phyloP scores from a whole-genome alignment of 1,140 invertebrate genomes.

The Leptopilina boulardi region DNA sequence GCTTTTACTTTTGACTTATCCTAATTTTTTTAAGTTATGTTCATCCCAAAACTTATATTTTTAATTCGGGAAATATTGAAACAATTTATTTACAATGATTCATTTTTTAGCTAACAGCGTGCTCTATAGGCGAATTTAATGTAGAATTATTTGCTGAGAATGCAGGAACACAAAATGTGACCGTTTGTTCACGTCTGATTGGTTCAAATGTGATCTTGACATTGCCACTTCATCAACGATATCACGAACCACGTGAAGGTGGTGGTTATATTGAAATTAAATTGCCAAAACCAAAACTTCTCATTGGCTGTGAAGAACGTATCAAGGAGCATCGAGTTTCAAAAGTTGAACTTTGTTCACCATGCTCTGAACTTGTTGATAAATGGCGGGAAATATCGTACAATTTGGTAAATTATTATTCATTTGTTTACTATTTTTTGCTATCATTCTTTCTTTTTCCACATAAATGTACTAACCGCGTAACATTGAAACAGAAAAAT shows the following conservation, averaged over 20 bases:
- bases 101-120: slow-evolving; percentile 62
- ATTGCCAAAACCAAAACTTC: slow-evolving; percentile 59
- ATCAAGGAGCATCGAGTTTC: slow-evolving; percentile 63
- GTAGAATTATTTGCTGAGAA: slow-evolving; percentile 69
- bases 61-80: not conserved
- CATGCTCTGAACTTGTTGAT: slow-evolving; percentile 54
- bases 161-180: slow-evolving; percentile 63
- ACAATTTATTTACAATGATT: slow-evolving; percentile 11
- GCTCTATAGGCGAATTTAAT: slow-evolving; percentile 64
- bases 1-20: too few species aligned
- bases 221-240: slow-evolving; percentile 71
- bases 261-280: slow-evolving; percentile 57
- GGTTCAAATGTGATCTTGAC: slow-evolving; percentile 47
- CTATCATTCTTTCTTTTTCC: too few species aligned
- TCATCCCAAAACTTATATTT: too few species aligned
- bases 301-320: slow-evolving; percentile 67
- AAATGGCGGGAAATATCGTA: slow-evolving; percentile 69
- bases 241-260: slow-evolving; percentile 60
- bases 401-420: slow-evolving; percentile 54
- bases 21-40: too few species aligned
- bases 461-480: too few species aligned
- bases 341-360: slow-evolving; percentile 62
- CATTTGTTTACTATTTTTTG: too few species aligned
- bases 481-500: too few species aligned
- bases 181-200: slow-evolving; percentile 59